Base-by-base conservation (phyloP, 2,888 invertebrate species). In the Buathra laborator region DNA sequence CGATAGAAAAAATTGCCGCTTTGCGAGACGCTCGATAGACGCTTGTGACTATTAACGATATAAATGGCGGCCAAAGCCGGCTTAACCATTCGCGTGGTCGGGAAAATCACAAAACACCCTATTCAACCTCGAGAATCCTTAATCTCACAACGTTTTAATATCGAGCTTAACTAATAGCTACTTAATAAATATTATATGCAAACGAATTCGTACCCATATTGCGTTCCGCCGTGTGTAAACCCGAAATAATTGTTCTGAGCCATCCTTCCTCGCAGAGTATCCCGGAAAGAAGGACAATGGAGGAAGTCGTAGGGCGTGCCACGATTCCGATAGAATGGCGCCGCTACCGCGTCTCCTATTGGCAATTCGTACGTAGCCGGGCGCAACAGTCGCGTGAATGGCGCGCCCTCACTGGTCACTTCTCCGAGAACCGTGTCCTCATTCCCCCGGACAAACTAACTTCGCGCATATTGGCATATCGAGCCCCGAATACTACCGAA, bases 231-330 rank as follows among this genome's bases (percentile, higher is more conserved):
- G 94, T 98, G 98, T 93, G 98, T 97, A 96, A 98, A 98, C 94
- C 98, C 98, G 94, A 98, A 98, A 96, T 98, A 98, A 96, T 98
- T 98, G 95, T 98, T 98, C 94, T 98, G 96, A 95, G 97, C 97
- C 97, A 97, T 97, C 93, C 92, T 93, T 92, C 92, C 91, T 91
- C 91, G 91, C 89, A 91, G 91, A 92, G 92, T 89, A 91, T 92
- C 93, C 92, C 92, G 93, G 92, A 93, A 93, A 92, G 93, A 93
- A 92, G 91, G 91, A 93, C 91, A 92, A 93, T 92, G 91, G 90
- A 90, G 90, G 93, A 92, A 92, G 91, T 92, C 87, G 92, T 88
- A 90, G 93, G 93, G 93, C 92, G 93, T 93, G 92, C 91, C 93
- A 90, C 90, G 90, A 89, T 88, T 87, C 81, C 89, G 88, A 86